Base-by-base conservation (phyloP, 2,888 invertebrate genomes). In the Apamea anceps region DNA sequence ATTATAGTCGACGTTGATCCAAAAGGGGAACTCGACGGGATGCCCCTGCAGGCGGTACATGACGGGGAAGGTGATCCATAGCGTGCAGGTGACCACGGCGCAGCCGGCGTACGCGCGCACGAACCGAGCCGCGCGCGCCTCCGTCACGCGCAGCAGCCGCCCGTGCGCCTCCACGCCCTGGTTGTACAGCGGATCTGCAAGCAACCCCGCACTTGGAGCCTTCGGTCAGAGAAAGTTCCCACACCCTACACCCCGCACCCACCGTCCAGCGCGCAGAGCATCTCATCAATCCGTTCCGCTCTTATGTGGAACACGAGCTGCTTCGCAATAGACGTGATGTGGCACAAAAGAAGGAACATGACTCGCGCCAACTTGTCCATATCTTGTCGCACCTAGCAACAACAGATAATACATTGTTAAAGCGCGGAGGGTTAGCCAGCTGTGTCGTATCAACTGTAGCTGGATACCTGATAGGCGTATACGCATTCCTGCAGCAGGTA, bases 271-370 rank as follows among this genome's bases (percentile, higher is more conserved):
- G 81, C 80, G 6, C 67, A 65, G 42, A 93, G 73, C 80, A 93
- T 76, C n/a, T 63, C 77, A 77, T 92, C 90, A 65, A 93, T 87
- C 45, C 79, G 82, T 10, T 81, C 84, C 13, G 91, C 91, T 78
- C 87, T 89, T 25, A 76, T n/a, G 79, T 92, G 91, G 87, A 96
- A 95, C 66, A 94, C 94, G 42, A 94, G 48, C 88, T 96, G 96
- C 91, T 96, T 96, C 37, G 88, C 94, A 81, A 96, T 89, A 8
- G 96, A 95, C 15, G 96, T 96, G 77, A 96, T 90, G 91, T 96
- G 96, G 85, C 96, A 96, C 79, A 96, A 93, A 87, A 96, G 91
- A 84, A 96, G 92, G 88, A 96, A 96, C 96, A 96, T 93, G 79
- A 96, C 96, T 42, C 95, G 94, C 15, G 96, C 92, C 84, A 96